Percentiles rank a stretch among this genome's conserved stretches.
phyloP scores from a whole-genome alignment of 1,140 invertebrate genomes.

The Antheraea mylitta region DNA sequence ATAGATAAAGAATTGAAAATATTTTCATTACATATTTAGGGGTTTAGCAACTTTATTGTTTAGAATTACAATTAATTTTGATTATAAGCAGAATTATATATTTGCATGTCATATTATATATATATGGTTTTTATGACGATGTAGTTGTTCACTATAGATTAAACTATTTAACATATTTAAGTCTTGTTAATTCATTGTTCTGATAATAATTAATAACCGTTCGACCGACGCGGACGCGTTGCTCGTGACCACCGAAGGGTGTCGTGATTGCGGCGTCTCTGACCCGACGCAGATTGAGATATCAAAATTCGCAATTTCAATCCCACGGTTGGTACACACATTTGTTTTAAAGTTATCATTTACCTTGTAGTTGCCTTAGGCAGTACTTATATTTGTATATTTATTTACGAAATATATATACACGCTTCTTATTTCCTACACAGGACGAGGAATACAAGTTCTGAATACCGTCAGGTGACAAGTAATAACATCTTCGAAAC shows the following conservation, averaged over 20 bases:
- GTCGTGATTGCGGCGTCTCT: conserved; percentile 72
- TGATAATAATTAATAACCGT: conserved; percentile 68
- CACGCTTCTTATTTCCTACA: background rate
- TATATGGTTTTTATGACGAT: too few relatives aligned
- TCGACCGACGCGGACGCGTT: conserved; percentile 24
- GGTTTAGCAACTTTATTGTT: too few relatives aligned
- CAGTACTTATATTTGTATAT: conserved; percentile 14
- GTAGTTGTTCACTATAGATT: conserved; percentile 34
- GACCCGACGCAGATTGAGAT: conserved; percentile 72
- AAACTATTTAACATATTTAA: conserved; percentile 40
- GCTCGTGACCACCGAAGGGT: conserved; percentile 73
- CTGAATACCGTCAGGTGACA: too few relatives aligned
- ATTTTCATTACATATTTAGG: too few relatives aligned
- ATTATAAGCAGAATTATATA: too few relatives aligned
- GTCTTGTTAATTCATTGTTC: conserved; percentile 51
- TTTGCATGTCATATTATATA: too few relatives aligned
- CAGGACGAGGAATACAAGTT: too few relatives aligned
- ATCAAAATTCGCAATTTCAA: conserved; percentile 69
- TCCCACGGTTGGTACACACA: conserved; percentile 40
- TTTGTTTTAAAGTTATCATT: conserved; percentile 66
- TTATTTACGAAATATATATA: background rate
- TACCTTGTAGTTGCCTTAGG: conserved; percentile 32
- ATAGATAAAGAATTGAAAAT: too few relatives aligned
- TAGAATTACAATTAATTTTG: too few relatives aligned
- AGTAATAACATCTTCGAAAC: too few relatives aligned